Conservation (phyloP, 2,888 invertebrate genomes). For the Kuschelorhynchus macadamiae region DNA sequence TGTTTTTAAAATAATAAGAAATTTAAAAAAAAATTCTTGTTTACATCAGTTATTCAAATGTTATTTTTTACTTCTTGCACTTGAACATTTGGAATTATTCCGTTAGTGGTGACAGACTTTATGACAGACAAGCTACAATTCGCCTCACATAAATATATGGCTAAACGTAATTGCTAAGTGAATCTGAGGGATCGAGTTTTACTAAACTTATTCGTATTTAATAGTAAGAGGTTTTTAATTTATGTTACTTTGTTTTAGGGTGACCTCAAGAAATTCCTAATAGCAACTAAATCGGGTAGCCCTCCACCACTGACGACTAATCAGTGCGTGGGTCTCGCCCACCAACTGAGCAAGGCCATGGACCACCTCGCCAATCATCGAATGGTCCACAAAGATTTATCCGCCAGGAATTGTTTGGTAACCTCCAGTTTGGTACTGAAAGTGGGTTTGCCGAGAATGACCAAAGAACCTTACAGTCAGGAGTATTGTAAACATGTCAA, state of each 20-base stretch:
- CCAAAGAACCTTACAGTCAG: slow-evolving; percentile 88
- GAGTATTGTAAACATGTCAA: slow-evolving; percentile 92
- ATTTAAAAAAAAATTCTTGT: too few relatives aligned
- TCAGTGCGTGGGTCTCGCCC: slow-evolving; percentile 78
- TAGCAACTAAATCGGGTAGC: slow-evolving; percentile 74
- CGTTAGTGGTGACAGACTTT: too few relatives aligned
- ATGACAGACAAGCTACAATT: too few relatives aligned
- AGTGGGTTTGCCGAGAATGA: slow-evolving; percentile 84
- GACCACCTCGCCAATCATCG: slow-evolving; percentile 83
- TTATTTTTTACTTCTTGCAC: too few relatives aligned
- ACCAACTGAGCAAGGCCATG: slow-evolving; percentile 87
- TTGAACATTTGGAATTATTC: too few relatives aligned
- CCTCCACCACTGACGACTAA: slow-evolving; percentile 77
- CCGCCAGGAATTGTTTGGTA: slow-evolving; percentile 92
- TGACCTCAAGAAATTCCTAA: slow-evolving; percentile 90
- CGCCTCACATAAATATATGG: too few relatives aligned
- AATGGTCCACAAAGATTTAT: slow-evolving; percentile 91
- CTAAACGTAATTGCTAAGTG: too few relatives aligned
- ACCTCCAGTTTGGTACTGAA: slow-evolving; percentile 87
- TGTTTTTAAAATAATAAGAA: too few relatives aligned
- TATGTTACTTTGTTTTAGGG: slow-evolving; percentile 82
- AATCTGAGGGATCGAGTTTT: too few relatives aligned
- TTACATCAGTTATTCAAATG: too few relatives aligned
- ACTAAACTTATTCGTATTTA: too few relatives aligned
- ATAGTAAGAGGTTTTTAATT: too few relatives aligned